phyloP scores from a whole-genome alignment of 2,113 vertebrate genomes.

The Oryzias melastigma region DNA sequence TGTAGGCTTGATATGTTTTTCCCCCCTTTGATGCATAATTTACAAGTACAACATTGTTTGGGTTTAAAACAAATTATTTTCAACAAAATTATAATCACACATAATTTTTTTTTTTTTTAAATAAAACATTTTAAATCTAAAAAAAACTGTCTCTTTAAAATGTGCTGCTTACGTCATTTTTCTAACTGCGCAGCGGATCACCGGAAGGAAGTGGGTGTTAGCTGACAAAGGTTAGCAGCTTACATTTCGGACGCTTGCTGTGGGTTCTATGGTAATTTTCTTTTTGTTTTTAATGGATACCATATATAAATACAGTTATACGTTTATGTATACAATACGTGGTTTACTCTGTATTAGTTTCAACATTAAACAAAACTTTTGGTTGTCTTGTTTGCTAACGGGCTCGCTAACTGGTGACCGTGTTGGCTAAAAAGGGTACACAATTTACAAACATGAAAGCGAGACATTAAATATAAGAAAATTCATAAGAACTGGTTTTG shows the following conservation, averaged over 20 bases:
- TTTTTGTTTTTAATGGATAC: background rate
- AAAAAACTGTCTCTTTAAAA: slow-evolving; percentile 47
- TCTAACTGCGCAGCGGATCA: slow-evolving; percentile 42
- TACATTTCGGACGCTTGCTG: slow-evolving; percentile 62
- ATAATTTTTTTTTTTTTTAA: too few species aligned
- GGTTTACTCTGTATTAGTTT: too few species aligned
- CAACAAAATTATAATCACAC: too few species aligned
- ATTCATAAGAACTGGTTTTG: too few species aligned
- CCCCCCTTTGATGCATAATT: background rate
- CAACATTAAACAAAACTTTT: too few species aligned
- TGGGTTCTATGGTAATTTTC: slow-evolving; percentile 78
- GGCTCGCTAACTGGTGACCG: too few species aligned
- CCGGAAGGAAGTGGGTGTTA: slow-evolving; percentile 73
- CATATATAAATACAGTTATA: background rate
- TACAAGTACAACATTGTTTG: too few species aligned
- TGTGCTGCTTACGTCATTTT: slow-evolving; percentile 52
- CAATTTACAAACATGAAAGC: too few species aligned
- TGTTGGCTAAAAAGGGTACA: too few species aligned
- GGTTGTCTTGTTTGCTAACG: too few species aligned
- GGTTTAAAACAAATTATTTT: too few species aligned
- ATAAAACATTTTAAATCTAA: background rate
- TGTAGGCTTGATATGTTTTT: background rate
- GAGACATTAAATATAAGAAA: too few species aligned
- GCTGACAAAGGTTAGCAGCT: slow-evolving; percentile 67
- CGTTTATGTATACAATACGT: background rate